Evolutionary conservation across 2,888 invertebrate genomes (phyloP).

Genomic region (Magallana nippona): DNA sequence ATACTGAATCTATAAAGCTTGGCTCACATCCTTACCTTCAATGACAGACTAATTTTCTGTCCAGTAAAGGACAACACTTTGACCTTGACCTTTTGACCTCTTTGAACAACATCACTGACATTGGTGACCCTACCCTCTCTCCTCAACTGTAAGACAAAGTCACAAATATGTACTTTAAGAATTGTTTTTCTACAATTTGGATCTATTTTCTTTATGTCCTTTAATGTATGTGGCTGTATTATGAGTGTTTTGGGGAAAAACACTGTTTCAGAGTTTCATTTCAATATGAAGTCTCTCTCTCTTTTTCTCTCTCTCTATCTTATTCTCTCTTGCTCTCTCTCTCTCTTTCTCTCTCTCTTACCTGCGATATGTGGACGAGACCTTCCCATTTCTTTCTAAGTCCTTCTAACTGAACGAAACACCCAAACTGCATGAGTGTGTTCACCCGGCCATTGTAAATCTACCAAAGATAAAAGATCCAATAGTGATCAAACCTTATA

Average conservation of each 20-base stretch:
- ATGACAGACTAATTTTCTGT: constrained; percentile 95
- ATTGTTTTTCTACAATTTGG: no score
- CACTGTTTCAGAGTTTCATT: no score
- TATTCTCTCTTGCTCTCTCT: not conserved
- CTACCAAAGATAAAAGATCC: constrained; percentile 77
- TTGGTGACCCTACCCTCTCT: constrained; percentile 95
- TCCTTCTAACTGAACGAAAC: constrained; percentile 97
- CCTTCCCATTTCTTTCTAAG: constrained; percentile 94
- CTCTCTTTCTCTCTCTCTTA: constrained; percentile 55
- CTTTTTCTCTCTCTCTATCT: not conserved
- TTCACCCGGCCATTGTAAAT: constrained; percentile 96
- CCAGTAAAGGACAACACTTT: constrained; percentile 96
- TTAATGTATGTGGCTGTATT: no score
- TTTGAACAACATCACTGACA: constrained; percentile 94
- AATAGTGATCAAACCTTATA: not conserved
- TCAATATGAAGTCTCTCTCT: no score
- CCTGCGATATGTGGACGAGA: constrained; percentile 94
- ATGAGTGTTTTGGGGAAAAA: no score
- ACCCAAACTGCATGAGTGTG: constrained; percentile 98
- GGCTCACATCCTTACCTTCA: constrained; percentile 84
- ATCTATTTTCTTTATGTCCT: no score
- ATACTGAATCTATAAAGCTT: no score
- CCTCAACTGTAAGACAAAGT: constrained; percentile 84
- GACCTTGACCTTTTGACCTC: constrained; percentile 88
- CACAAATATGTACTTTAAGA: not conserved